Conservation (phyloP, 1,140 invertebrate species). For the Conus ventricosus region DNA sequence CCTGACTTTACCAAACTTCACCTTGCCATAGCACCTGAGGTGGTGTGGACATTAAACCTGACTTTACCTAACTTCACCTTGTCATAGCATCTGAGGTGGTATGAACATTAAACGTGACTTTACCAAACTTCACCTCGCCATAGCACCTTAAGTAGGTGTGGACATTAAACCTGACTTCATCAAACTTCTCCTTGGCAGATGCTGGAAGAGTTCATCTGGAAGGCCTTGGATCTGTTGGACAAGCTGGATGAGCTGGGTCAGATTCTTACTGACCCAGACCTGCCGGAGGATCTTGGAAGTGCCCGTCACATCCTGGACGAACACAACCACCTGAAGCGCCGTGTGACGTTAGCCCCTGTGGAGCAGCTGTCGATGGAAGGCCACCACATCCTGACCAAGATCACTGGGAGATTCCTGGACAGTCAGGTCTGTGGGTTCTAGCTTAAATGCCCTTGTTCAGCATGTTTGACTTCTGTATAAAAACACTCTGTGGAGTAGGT, state of each 20-base stretch:
- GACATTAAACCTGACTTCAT: too few relatives aligned
- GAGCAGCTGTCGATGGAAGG: constrained; percentile 90
- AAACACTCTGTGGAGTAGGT: too few relatives aligned
- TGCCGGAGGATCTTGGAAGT: constrained; percentile 87
- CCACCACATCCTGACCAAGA: constrained; percentile 64
- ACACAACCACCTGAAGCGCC: constrained; percentile 95
- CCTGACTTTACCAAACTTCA: too few relatives aligned
- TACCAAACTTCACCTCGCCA: too few relatives aligned
- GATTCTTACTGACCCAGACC: constrained; percentile 85
- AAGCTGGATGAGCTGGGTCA: constrained; percentile 87
- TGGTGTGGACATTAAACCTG: too few relatives aligned
- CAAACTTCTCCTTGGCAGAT: constrained; percentile 75
- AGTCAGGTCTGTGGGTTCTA: constrained; percentile 35
- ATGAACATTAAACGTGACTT: too few relatives aligned
- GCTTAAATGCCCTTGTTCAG: background rate
- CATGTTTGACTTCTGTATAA: background rate
- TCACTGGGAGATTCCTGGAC: constrained; percentile 64
- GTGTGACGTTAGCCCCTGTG: constrained; percentile 93
- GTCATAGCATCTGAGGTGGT: too few relatives aligned
- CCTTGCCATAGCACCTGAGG: too few relatives aligned
- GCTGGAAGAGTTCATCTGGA: constrained; percentile 96
- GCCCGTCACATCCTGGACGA: constrained; percentile 93
- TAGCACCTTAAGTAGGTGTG: too few relatives aligned
- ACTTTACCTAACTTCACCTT: too few relatives aligned
- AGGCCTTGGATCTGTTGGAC: constrained; percentile 92